Evolutionary conservation across 2,113 vertebrate species (phyloP).

Genomic region (Canis aureus): DNA sequence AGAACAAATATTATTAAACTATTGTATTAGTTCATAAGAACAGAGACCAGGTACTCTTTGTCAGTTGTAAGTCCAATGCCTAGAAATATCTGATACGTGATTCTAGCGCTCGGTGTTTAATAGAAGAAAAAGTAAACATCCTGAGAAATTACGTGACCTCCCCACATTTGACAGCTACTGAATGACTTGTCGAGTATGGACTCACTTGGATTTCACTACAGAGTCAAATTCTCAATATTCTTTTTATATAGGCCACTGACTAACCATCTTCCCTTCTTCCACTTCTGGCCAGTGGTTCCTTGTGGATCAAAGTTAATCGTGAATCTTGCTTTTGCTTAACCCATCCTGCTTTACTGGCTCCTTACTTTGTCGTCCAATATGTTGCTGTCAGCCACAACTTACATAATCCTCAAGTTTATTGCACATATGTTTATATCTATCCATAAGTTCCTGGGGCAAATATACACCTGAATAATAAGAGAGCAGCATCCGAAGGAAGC

Average conservation of each 20-base stretch:
- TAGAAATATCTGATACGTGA: not conserved
- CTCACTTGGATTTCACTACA: not conserved
- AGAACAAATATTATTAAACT: not conserved
- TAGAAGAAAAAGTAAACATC: slow-evolving; percentile 6
- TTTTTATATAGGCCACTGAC: not conserved
- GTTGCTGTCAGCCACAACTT: not conserved
- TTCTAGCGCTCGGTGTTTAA: not conserved
- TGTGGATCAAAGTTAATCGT: not conserved
- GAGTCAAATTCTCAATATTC: not conserved
- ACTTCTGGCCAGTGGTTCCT: not conserved
- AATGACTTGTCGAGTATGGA: not conserved
- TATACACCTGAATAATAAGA: not conserved
- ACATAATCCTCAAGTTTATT: not conserved
- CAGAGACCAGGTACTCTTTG: not conserved
- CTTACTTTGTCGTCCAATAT: not conserved
- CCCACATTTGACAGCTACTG: not conserved
- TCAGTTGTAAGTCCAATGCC: not conserved
- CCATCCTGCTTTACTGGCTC: not conserved
- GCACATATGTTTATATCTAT: not conserved
- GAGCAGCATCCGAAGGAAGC: not conserved
- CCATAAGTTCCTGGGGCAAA: not conserved
- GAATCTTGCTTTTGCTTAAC: not conserved
- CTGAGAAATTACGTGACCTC: not conserved
- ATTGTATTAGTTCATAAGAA: not conserved
- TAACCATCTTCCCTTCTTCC: not conserved